Evolutionary conservation across 2,888 invertebrate genomes (phyloP).

Genomic region (Tetropium fuscum): DNA sequence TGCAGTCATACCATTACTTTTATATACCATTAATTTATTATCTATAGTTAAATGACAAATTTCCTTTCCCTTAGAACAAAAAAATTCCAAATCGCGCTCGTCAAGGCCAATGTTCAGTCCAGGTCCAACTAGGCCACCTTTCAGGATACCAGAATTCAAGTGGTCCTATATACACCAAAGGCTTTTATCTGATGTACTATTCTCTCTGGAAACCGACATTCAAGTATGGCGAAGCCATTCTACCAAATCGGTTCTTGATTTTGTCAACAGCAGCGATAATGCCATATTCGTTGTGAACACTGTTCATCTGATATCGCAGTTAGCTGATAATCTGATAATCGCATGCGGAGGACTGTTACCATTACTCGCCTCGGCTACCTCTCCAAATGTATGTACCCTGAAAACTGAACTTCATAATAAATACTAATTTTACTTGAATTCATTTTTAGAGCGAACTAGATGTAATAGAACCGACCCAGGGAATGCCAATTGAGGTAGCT

Average conservation of each 20-base stretch:
- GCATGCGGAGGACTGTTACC: constrained; percentile 98
- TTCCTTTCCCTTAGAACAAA: constrained; percentile 51
- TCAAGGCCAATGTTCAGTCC: constrained; percentile 92
- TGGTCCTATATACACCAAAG: constrained; percentile 99
- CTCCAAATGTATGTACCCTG: constrained; percentile 87
- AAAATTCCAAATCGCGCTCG: constrained; percentile 74
- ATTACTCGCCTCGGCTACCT: constrained; percentile 96
- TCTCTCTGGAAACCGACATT: constrained; percentile 97
- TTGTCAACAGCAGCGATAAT: constrained; percentile 98
- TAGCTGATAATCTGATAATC: constrained; percentile 98
- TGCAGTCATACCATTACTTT: not conserved
- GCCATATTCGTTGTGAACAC: constrained; percentile 99
- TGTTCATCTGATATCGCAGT: constrained; percentile 98
- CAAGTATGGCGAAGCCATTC: constrained; percentile 94
- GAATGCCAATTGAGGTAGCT: constrained; percentile 98
- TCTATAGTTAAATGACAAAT: not conserved
- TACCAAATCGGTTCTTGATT: constrained; percentile 96
- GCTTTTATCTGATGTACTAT: constrained; percentile 93
- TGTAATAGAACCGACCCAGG: constrained; percentile 98
- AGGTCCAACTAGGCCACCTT: constrained; percentile 93
- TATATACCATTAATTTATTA: constrained; percentile 10
- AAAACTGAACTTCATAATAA: no score
- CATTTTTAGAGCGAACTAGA: constrained; percentile 92
- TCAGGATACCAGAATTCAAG: constrained; percentile 99
- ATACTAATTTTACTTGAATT: no score